Conservation (phyloP, 2,797 vertebrate genomes). For the Rhabdophis nuchalis region DNA sequence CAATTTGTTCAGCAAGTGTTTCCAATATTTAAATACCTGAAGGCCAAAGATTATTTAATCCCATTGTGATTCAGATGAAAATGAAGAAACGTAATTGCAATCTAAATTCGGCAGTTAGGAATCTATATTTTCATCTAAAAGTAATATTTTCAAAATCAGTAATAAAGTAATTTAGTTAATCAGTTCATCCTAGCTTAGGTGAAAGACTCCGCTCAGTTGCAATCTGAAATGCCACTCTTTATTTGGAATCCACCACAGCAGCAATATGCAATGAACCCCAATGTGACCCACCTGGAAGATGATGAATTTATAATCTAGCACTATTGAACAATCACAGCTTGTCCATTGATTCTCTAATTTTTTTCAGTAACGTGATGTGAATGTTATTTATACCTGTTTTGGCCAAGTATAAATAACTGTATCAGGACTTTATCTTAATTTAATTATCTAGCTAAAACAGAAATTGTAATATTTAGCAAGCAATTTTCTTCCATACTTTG, state of each 20-base stretch:
- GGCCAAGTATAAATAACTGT: slow-evolving; percentile 43
- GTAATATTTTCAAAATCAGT: slow-evolving; percentile 30
- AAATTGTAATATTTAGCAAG: slow-evolving; percentile 45
- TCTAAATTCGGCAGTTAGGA: background rate
- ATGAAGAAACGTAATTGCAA: slow-evolving; percentile 32
- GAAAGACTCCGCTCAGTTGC: slow-evolving; percentile 52
- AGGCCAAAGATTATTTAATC: slow-evolving; percentile 38
- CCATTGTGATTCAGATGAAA: slow-evolving; percentile 36
- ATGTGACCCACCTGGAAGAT: background rate
- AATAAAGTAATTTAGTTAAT: slow-evolving; percentile 53
- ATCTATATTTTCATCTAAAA: background rate
- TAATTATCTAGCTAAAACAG: slow-evolving; percentile 44
- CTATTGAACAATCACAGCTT: background rate
- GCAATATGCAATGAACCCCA: background rate
- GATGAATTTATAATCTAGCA: background rate
- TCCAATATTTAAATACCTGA: slow-evolving; percentile 49
- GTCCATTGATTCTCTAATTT: background rate
- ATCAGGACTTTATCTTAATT: slow-evolving; percentile 37
- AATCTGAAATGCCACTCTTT: slow-evolving; percentile 49
- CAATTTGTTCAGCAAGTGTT: slow-evolving; percentile 50
- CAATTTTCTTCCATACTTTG: background rate
- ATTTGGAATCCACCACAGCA: slow-evolving; percentile 54
- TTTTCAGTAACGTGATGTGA: slow-evolving; percentile 53
- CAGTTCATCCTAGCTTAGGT: slow-evolving; percentile 26
- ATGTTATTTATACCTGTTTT: slow-evolving; percentile 63